Evolutionary conservation across 2,113 vertebrate species (phyloP).

Genomic region (Malaclemys terrapin): DNA sequence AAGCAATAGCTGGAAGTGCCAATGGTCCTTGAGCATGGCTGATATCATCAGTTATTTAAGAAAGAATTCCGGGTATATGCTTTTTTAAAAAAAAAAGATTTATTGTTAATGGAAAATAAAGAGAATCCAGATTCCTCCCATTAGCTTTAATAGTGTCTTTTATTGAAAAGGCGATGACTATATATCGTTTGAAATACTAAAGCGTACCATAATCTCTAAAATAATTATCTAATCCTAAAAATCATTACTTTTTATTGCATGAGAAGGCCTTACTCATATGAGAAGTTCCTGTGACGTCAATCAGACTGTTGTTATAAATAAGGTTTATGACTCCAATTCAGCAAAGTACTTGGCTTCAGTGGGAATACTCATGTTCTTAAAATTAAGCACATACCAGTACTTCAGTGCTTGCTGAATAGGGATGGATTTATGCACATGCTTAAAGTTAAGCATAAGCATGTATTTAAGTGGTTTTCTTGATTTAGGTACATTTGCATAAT

Average conservation of each 20-base stretch:
- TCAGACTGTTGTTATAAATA: neutral
- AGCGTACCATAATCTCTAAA: neutral
- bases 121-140: neutral
- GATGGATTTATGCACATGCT: neutral
- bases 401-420: neutral
- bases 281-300: neutral
- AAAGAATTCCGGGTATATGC: neutral
- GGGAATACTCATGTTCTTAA: neutral
- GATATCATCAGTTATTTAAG: constrained; percentile 22
- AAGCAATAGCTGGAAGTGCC: constrained; percentile 31
- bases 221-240: neutral
- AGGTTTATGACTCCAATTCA: neutral
- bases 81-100: constrained; percentile 21
- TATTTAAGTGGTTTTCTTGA: neutral
- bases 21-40: constrained; percentile 2
- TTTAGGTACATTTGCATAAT: neutral
- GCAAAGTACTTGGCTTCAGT: neutral
- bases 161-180: neutral
- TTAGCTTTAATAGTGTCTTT: neutral
- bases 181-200: neutral
- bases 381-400: neutral
- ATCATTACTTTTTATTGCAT: neutral
- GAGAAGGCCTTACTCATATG: neutral
- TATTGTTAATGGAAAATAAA: neutral
- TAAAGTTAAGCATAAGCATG: neutral